Evolutionary conservation across 1,140 invertebrate genomes (phyloP).

Genomic region (Heliconius hermathena): DNA sequence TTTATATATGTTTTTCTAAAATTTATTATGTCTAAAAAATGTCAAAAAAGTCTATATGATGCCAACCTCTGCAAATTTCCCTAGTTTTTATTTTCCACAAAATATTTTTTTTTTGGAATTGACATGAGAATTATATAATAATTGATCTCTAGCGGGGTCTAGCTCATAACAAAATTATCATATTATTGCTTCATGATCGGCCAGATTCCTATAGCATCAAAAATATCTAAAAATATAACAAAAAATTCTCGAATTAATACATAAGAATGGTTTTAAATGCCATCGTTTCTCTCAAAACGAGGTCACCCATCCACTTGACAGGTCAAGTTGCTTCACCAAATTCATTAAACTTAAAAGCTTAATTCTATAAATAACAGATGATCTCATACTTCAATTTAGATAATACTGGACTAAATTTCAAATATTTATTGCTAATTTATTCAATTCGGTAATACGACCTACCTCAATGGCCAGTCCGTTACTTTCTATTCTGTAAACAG

Average conservation of each 20-base stretch:
- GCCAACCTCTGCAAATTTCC: too few relatives aligned
- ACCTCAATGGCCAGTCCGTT: conserved; percentile 38
- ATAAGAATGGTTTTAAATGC: background rate
- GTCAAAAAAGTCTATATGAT: too few relatives aligned
- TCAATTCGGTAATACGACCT: conserved; percentile 38
- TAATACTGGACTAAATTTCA: conserved; percentile 24
- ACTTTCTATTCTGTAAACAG: conserved; percentile 34
- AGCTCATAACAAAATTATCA: too few relatives aligned
- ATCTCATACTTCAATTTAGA: conserved; percentile 3
- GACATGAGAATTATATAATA: too few relatives aligned
- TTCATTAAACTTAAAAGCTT: conserved; percentile 5
- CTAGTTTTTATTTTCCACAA: too few relatives aligned
- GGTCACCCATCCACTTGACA: background rate
- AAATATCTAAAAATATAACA: background rate
- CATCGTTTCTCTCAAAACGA: background rate
- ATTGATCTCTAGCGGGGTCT: too few relatives aligned
- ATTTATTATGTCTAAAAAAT: too few relatives aligned
- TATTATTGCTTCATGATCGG: background rate
- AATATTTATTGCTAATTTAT: conserved; percentile 38
- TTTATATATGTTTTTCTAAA: too few relatives aligned
- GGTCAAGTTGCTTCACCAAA: background rate
- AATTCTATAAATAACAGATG: conserved; percentile 19
- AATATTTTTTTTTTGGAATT: too few relatives aligned
- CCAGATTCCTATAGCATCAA: background rate
- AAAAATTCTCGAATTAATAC: background rate